phyloP scores from a whole-genome alignment of 2,888 invertebrate species.

The Xanthia icteritia region DNA sequence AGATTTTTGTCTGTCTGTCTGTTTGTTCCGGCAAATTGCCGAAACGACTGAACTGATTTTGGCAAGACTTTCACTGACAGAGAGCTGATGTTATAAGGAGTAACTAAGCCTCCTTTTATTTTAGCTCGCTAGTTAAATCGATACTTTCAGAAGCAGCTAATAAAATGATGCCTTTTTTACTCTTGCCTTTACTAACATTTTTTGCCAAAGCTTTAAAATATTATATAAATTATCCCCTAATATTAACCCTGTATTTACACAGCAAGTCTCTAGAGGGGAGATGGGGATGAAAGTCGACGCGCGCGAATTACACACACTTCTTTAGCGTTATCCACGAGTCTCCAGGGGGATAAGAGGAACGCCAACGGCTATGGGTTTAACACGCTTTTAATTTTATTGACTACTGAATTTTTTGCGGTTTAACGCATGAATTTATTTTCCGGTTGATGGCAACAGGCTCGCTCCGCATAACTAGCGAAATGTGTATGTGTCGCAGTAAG shows the following conservation, averaged over 20 bases:
- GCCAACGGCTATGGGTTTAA: not conserved
- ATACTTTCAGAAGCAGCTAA: not conserved
- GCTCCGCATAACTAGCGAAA: not conserved
- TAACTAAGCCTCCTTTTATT: no score
- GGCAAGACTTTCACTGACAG: no score
- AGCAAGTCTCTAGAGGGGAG: constrained; percentile 11
- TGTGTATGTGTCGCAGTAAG: no score
- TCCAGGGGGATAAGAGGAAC: constrained; percentile 7
- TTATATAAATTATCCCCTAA: constrained; percentile 16
- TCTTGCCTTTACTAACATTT: constrained; percentile 17
- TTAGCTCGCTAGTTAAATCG: no score
- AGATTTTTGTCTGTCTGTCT: no score
- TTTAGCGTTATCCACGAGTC: constrained; percentile 33
- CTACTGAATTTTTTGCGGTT: not conserved
- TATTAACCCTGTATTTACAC: constrained; percentile 42
- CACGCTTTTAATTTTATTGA: constrained; percentile 14
- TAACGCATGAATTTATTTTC: not conserved
- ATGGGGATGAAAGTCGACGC: constrained; percentile 14
- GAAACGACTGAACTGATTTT: no score
- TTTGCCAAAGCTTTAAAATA: not conserved
- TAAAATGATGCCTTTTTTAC: not conserved
- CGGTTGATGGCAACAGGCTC: not conserved
- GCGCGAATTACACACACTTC: constrained; percentile 40
- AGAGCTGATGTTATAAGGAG: no score
- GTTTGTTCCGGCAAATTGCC: no score